Base-by-base conservation (phyloP, 35 echinoderm and acorn worm species). In the Nesometra sesokonis region DNA sequence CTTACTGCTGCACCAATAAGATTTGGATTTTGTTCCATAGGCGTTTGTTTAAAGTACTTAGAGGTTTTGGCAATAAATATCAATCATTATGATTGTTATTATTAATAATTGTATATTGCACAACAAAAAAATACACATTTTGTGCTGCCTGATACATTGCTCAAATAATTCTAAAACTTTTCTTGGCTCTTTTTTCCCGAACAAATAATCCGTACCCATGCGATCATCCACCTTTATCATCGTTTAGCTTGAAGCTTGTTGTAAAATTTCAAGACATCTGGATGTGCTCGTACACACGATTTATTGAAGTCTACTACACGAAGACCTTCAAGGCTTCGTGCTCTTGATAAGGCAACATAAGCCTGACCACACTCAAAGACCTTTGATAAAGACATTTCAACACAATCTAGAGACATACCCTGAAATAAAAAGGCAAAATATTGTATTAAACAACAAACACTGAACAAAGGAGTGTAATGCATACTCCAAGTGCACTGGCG, bases 321-420 rank as follows among this genome's bases (percentile, higher is more conserved):
- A 0, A 99, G 88, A 2, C 96, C 96, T 82, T 99, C 47, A 33
- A 99, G 80, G 78, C 90, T 99, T 21, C 90, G 89, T 13, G 96
- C 96, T 33, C 96, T 80, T 9, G 96, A 99, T 35, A 99, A 57
- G 37, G 96, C 96, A 27, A 99, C 95, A 33, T 99, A 99, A 13
- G 96, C 92, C 77, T 99, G 96, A 13, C 96, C 96, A 77, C 96
- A 94, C 57, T 99, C 96, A 77, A 99, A 99, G 35, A 99, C 96
- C 36, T 88, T 85, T 7, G 96, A 94, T 5, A 99, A 80, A 23
- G 96, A 94, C 35, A 99, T 99, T 77, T 99, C 96, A 3, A 99
- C 96, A 87, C 96, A 99, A 88, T 99, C 96, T 17, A 99, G 78
- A 30, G 96, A 99, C 92, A 99, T 92, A 34, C 96, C 96, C 96